Evolutionary conservation across 2,888 invertebrate genomes (phyloP), one percentile per base, ranked within the genome.

Genomic region (Leucoma salicis): DNA sequence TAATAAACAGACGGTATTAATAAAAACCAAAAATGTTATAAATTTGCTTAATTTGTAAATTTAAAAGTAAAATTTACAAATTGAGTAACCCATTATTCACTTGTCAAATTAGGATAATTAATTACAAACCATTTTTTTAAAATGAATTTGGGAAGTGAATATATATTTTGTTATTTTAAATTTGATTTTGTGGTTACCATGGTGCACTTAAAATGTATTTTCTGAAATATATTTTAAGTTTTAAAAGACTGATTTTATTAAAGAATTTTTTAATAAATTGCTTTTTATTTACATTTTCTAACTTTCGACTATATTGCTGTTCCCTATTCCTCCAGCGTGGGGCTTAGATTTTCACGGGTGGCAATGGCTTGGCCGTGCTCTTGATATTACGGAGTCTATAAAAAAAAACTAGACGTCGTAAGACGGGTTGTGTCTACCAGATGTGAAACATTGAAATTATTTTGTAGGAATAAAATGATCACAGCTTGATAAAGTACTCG

Each of bases 211-310:
- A 41, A 51, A 46, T 49, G 18, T 53, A 48, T 49, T 54, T 41
- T 15, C 6, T 2, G 24, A 42, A 53, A 52, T 49, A 49, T 42
- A 18, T 55, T 54, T 48, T 46, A 35, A 46, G 37, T 14, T n/a
- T 31, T 13, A 13, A 29, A 51, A 58, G 65, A 64, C 66, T 68
- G 68, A 65, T 41, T 58, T 53, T 34, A 36, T 45, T 34, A 56
- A 64, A 68, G 61, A 53, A 50, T 35, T 38, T 49, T 46, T 55
- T 43, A 18, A 3, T 21, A 43, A 39, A 29, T 31, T 40, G 49
- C 42, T 66, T 66, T 67, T 52, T 53, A 53, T 63, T 44, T 1
- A 1, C 0, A 2, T n/a, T n/a, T n/a, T n/a, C n/a, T n/a, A n/a
- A n/a, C n/a, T n/a, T n/a, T n/a, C n/a, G n/a, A n/a, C n/a, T n/a